These are phyloP conservation scores for Hipparchia semele DNA, from an alignment of 2,888 invertebrate species.

Conservation along the genomic window DNA sequence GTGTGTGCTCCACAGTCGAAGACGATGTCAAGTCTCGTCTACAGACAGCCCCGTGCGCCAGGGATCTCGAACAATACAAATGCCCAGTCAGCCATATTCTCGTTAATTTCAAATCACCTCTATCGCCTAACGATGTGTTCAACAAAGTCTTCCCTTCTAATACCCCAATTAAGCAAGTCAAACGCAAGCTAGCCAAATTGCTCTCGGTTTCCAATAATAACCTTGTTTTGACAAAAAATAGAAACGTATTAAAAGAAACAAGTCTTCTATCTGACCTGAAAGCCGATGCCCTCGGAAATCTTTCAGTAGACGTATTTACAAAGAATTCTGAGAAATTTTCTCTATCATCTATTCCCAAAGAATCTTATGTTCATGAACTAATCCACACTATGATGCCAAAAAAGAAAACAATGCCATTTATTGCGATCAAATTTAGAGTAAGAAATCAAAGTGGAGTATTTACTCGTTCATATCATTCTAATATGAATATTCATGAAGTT, in stretches of 20 bases:
- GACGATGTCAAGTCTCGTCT: constrained; percentile 60
- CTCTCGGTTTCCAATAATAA: constrained; percentile 67
- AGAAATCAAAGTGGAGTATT: constrained; percentile 71
- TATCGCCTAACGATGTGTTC: constrained; percentile 66
- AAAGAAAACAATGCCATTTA: constrained; percentile 70
- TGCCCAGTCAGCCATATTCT: constrained; percentile 72
- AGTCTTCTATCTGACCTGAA: constrained; percentile 66
- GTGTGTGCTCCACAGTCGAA: constrained; percentile 46
- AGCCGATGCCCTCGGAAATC: constrained; percentile 66
- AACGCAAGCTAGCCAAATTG: constrained; percentile 72
- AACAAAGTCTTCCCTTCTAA: constrained; percentile 74
- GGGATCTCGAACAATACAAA: constrained; percentile 64
- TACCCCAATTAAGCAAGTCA: constrained; percentile 70
- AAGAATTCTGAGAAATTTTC: constrained; percentile 69
- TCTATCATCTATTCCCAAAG: constrained; percentile 69
- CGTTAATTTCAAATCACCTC: constrained; percentile 69
- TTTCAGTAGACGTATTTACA: constrained; percentile 73
- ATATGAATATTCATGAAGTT: constrained; percentile 81
- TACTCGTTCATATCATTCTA: constrained; percentile 79
- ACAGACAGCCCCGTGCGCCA: constrained; percentile 66
- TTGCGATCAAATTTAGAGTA: constrained; percentile 73
- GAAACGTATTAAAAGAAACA: constrained; percentile 71
- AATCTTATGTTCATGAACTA: constrained; percentile 71
- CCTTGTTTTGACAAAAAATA: constrained; percentile 68
- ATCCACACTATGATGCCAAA: constrained; percentile 67